Percentiles rank a stretch among this genome's conserved stretches.
Conservation (phyloP, 1,140 invertebrate species). For the Ostrea edulis region DNA sequence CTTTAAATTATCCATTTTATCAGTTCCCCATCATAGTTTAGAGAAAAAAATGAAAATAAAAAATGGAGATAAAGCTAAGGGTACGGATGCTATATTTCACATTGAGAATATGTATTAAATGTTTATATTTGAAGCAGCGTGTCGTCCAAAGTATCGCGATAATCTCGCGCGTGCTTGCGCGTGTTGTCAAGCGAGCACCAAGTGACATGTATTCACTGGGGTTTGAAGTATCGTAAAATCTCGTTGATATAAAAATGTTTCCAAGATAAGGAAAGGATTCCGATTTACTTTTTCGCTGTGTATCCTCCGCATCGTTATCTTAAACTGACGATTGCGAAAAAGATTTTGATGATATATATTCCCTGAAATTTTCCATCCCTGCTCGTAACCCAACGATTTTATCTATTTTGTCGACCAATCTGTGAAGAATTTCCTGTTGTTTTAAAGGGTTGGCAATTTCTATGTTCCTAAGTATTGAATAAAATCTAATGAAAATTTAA, state of each 20-base stretch:
- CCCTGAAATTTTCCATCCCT: slow-evolving; percentile 40
- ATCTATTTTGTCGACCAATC: slow-evolving; percentile 32
- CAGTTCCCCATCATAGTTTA: slow-evolving; percentile 38
- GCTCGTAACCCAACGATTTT: slow-evolving; percentile 40
- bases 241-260: slow-evolving; percentile 48
- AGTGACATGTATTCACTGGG: slow-evolving; percentile 52
- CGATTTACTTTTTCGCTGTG: slow-evolving; percentile 43
- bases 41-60: slow-evolving; percentile 38
- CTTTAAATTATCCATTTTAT: slow-evolving; percentile 43
- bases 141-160: slow-evolving; percentile 40
- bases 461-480: slow-evolving; percentile 28
- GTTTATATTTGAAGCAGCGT: slow-evolving; percentile 43
- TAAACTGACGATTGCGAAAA: slow-evolving; percentile 17
- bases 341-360: slow-evolving; percentile 34
- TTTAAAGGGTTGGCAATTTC: slow-evolving; percentile 29
- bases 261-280: slow-evolving; percentile 38
- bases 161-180: slow-evolving; percentile 54
- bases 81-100: slow-evolving; percentile 37
- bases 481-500: slow-evolving; percentile 25
- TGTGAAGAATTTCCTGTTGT: slow-evolving; percentile 37
- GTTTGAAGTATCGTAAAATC: slow-evolving; percentile 52
- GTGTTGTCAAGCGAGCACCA: slow-evolving; percentile 55
- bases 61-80: slow-evolving; percentile 32
- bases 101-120: slow-evolving; percentile 45
- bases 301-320: slow-evolving; percentile 12